These are phyloP conservation scores for Erebia aethiops DNA, from an alignment of 2,888 invertebrate genomes.

Conservation along the genomic window DNA sequence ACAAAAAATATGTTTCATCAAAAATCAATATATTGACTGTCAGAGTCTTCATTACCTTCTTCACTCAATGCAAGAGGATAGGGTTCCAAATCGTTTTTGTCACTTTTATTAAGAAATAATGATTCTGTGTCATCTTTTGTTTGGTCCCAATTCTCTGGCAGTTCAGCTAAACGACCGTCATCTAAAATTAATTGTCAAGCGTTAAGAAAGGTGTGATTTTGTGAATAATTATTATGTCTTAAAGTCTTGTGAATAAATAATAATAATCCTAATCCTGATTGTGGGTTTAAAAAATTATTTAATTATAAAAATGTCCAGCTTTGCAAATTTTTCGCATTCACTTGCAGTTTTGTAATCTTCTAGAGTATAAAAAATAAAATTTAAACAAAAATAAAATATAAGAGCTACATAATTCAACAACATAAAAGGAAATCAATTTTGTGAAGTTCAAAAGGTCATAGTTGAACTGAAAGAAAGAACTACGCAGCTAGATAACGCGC, in stretches of 20 bases:
- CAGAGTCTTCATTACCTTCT: slow-evolving; percentile 63
- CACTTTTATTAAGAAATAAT: slow-evolving; percentile 79
- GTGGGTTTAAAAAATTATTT: too few species aligned
- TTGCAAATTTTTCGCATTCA: too few species aligned
- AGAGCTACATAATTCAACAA: too few species aligned
- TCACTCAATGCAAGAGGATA: slow-evolving; percentile 80
- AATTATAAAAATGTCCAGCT: too few species aligned
- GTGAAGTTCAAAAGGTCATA: slow-evolving; percentile 50
- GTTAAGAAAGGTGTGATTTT: not conserved
- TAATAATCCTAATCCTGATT: too few species aligned
- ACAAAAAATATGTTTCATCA: not conserved
- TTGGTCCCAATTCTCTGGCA: slow-evolving; percentile 81
- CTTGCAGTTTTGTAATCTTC: too few species aligned
- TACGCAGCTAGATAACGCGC: slow-evolving; percentile 61
- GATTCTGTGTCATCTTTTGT: slow-evolving; percentile 80
- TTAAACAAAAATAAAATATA: not conserved
- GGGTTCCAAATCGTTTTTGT: slow-evolving; percentile 80
- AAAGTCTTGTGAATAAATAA: not conserved
- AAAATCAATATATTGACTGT: not conserved
- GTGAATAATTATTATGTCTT: not conserved
- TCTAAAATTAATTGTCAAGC: slow-evolving; percentile 51
- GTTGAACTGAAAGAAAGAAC: slow-evolving; percentile 49
- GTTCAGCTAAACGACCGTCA: slow-evolving; percentile 73
- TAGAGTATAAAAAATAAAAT: not conserved
- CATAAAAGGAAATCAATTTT: not conserved